These are phyloP conservation scores for Scomber japonicus DNA, from an alignment of 2,113 vertebrate species.

Conservation along the genomic window DNA sequence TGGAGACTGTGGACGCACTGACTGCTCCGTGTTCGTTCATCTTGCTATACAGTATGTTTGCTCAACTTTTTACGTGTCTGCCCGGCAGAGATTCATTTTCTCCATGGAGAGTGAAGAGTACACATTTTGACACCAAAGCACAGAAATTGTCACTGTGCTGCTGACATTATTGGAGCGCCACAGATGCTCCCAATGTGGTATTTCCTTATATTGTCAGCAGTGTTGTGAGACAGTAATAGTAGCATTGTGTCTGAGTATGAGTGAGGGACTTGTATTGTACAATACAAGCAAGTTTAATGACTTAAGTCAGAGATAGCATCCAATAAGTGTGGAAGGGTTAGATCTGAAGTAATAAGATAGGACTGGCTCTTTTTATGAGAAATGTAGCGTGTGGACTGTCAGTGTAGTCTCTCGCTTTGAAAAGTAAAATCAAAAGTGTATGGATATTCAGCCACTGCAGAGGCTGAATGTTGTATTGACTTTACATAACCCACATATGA, in stretches of 20 bases:
- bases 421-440: slow-evolving; percentile 67
- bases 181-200: slow-evolving; percentile 26
- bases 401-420: slow-evolving; percentile 57
- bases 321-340: slow-evolving; percentile 44
- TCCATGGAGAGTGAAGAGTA: slow-evolving; percentile 5
- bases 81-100: slow-evolving; percentile 2
- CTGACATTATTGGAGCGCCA: slow-evolving; percentile 34
- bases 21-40: not conserved
- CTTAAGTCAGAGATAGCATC: slow-evolving; percentile 52
- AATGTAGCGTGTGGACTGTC: slow-evolving; percentile 46
- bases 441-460: slow-evolving; percentile 59
- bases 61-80: slow-evolving; percentile 1
- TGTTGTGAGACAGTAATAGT: slow-evolving; percentile 38
- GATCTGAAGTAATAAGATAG: slow-evolving; percentile 62
- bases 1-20: not conserved
- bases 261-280: slow-evolving; percentile 27
- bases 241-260: slow-evolving; percentile 20
- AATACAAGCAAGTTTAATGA: slow-evolving; percentile 48
- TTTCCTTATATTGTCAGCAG: slow-evolving; percentile 54
- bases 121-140: slow-evolving; percentile 47
- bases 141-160: slow-evolving; percentile 28
- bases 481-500: slow-evolving; percentile 62
- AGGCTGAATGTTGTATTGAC: slow-evolving; percentile 68
- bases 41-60: not conserved
- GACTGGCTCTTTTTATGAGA: slow-evolving; percentile 54